Base-by-base conservation (phyloP, 2,888 invertebrate genomes). In the Bibio marci region DNA sequence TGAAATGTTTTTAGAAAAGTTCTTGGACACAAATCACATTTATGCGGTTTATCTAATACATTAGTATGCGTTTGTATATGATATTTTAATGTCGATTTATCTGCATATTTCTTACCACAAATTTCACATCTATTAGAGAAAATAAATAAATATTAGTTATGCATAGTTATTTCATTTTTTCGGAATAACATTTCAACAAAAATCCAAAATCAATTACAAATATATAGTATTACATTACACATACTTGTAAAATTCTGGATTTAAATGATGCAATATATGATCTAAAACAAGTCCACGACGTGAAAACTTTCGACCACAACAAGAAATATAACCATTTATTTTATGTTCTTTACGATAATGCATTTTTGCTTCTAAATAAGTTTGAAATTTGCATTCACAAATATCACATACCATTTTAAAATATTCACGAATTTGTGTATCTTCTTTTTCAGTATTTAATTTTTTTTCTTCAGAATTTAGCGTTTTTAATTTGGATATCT, bases 171-270 rank as follows among this genome's bases (percentile, higher is more conserved):
- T 32, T 32, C 4, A 32, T 4, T 13, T 32, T 32, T 15, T 10
- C 7, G 7, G n/a, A n/a, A n/a, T n/a, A n/a, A n/a, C n/a, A n/a
- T n/a, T n/a, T n/a, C n/a, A n/a, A n/a, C n/a, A n/a, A n/a, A n/a
- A n/a, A n/a, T n/a, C n/a, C n/a, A n/a, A n/a, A n/a, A n/a, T n/a
- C n/a, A n/a, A n/a, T n/a, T n/a, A n/a, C n/a, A 11, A 10, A n/a
- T n/a, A n/a, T n/a, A n/a, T n/a, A n/a, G n/a, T n/a, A n/a, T n/a
- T n/a, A n/a, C n/a, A n/a, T n/a, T n/a, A n/a, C n/a, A n/a, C 22
- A 43, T 60, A 60, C 61, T 57, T 60, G 37, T 57, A 61, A 42
- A 55, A 53, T 41, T 59, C 57, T 3, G 60, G 60, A 50, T 61
- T 53, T 11, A 52, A 40, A 44, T 61, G 61, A 3, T 54, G 52